Evolutionary conservation across 1,140 invertebrate species (phyloP).

Genomic region (Heliconius hewitsoni): DNA sequence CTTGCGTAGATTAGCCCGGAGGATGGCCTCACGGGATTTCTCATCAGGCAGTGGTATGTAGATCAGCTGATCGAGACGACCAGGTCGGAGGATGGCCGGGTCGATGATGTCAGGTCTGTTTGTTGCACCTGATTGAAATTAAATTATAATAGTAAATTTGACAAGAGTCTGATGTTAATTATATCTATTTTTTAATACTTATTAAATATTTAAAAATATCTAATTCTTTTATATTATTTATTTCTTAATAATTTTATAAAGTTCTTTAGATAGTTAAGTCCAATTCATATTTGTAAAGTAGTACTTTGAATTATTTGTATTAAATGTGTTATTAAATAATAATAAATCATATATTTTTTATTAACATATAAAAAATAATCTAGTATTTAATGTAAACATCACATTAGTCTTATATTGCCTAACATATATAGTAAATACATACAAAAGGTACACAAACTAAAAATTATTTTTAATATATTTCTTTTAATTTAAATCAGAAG

Average conservation of each 20-base stretch:
- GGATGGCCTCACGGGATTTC: slow-evolving; percentile 97
- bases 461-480: not conserved
- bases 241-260: too few relatives aligned
- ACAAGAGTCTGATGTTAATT: not conserved
- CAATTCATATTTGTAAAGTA: too few relatives aligned
- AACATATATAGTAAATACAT: not conserved
- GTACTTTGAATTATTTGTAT: too few relatives aligned
- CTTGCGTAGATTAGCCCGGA: slow-evolving; percentile 97
- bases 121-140: slow-evolving; percentile 75
- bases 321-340: too few relatives aligned
- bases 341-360: too few relatives aligned
- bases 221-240: too few relatives aligned
- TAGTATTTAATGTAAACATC: too few relatives aligned
- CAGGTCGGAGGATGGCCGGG: slow-evolving; percentile 98
- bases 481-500: too few relatives aligned
- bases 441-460: not conserved
- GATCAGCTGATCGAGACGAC: slow-evolving; percentile 98
- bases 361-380: too few relatives aligned
- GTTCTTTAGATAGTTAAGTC: too few relatives aligned
- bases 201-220: not conserved
- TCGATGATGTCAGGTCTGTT: slow-evolving; percentile 96
- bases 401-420: too few relatives aligned
- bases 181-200: not conserved
- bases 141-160: not conserved
- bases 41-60: slow-evolving; percentile 99